Percentiles rank a stretch among this genome's conserved stretches.
phyloP scores from a whole-genome alignment of 1,140 invertebrate species.

The Drosophila kohkoa region DNA sequence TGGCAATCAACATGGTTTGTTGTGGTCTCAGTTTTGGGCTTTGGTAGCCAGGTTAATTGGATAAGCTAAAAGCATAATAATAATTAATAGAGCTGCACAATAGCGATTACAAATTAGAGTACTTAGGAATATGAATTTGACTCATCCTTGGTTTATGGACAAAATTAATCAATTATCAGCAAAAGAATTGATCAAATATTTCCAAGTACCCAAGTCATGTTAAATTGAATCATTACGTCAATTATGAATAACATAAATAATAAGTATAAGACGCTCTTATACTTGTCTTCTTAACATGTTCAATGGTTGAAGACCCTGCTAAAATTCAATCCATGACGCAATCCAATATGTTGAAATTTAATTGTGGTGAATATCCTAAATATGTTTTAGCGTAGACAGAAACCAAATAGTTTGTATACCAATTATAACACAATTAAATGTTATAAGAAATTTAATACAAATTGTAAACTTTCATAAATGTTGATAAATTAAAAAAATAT shows the following conservation, averaged over 20 bases:
- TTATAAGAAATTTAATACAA: too few species aligned
- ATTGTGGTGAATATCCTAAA: neutral
- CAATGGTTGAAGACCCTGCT: neutral
- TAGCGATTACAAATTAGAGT: too few species aligned
- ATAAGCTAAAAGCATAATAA: neutral
- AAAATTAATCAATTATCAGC: too few species aligned
- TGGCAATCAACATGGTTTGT: constrained; percentile 56
- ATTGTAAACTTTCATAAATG: too few species aligned
- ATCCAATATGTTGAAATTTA: neutral
- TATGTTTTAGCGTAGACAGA: neutral
- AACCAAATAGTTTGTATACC: neutral
- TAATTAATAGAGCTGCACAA: neutral
- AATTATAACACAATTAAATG: neutral
- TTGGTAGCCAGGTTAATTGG: neutral
- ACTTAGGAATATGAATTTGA: too few species aligned
- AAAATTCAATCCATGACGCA: neutral
- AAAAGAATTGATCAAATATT: too few species aligned
- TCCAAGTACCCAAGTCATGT: too few species aligned
- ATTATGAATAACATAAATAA: too few species aligned
- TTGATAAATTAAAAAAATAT: too few species aligned
- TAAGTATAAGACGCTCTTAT: neutral
- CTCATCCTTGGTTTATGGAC: too few species aligned
- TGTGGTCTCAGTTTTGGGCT: constrained; percentile 13
- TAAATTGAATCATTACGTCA: too few species aligned
- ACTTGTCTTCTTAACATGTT: neutral